Evolutionary conservation across 2,797 vertebrate genomes (phyloP).

Genomic region (Crypturellus tataupa): DNA sequence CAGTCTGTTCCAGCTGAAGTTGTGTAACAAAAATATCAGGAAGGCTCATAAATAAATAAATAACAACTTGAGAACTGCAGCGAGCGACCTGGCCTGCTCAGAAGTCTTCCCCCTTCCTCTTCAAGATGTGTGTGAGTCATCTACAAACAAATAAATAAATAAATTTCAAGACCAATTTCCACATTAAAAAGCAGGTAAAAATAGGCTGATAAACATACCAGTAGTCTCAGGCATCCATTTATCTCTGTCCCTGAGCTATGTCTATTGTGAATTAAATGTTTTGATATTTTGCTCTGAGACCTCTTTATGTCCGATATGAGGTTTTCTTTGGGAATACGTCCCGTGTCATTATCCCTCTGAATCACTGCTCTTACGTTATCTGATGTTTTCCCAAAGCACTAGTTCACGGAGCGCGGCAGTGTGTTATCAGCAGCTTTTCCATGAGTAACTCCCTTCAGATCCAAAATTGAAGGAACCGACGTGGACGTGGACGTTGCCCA

Average conservation of each 20-base stretch:
- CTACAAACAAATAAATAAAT: fast-evolving
- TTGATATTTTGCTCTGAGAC: neutral
- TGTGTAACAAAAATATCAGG: neutral
- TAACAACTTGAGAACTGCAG: neutral
- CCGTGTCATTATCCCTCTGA: fast-evolving
- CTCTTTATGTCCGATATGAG: neutral
- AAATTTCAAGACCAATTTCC: neutral
- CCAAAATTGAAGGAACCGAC: fast-evolving
- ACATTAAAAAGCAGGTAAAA: neutral
- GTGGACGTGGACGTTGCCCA: neutral
- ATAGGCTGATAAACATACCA: too few species aligned
- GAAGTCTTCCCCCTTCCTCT: neutral
- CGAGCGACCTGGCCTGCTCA: neutral
- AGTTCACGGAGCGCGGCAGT: neutral
- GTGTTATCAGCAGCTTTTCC: fast-evolving
- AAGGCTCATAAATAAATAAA: neutral
- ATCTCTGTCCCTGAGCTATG: fast-evolving
- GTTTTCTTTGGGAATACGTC: neutral
- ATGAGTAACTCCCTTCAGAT: neutral
- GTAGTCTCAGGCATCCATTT: too few species aligned
- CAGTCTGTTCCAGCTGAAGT: neutral
- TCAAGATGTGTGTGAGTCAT: fast-evolving
- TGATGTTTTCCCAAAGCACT: neutral
- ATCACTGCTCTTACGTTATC: neutral
- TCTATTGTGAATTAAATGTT: neutral